Percentiles rank a stretch among this genome's conserved stretches.
phyloP scores from a whole-genome alignment of 92 coral and sea anemone species.

The Bergia puertoricense region DNA sequence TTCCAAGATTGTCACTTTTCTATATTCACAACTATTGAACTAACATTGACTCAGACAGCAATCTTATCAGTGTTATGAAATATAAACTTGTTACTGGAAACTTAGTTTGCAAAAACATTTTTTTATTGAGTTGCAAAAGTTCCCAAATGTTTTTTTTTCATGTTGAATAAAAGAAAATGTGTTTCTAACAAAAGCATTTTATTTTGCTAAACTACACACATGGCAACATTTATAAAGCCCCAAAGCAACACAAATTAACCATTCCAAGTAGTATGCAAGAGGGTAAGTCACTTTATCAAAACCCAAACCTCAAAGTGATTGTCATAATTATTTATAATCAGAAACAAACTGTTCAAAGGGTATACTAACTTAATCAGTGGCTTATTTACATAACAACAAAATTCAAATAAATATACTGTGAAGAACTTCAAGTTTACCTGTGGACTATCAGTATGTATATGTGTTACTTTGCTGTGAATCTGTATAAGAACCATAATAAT shows the following conservation, averaged over 20 bases:
- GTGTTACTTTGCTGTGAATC: conserved; percentile 48
- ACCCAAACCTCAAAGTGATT: conserved; percentile 41
- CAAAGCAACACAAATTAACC: conserved; percentile 38
- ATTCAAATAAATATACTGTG: conserved; percentile 40
- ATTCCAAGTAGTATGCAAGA: background rate
- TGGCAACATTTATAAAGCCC: conserved; percentile 33
- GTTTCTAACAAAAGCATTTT: too few relatives aligned
- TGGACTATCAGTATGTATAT: conserved; percentile 43
- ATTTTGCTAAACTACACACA: conserved; percentile 27
- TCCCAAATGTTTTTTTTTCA: background rate
- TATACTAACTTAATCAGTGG: conserved; percentile 44
- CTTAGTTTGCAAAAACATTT: background rate
- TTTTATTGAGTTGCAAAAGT: background rate
- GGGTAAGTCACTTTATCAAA: conserved; percentile 38
- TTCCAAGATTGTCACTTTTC: conserved; percentile 9
- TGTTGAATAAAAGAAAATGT: too few relatives aligned
- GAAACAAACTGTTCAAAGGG: conserved; percentile 37
- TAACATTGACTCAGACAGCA: background rate
- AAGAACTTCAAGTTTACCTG: conserved; percentile 46
- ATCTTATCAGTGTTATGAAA: background rate
- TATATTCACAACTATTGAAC: background rate
- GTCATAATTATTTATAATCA: conserved; percentile 26
- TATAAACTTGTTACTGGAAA: background rate
- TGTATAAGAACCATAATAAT: conserved; percentile 40
- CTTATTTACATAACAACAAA: conserved; percentile 41